Percentiles rank a stretch among this genome's conserved stretches.
Evolutionary conservation across 2,113 vertebrate species (phyloP).

Genomic region (Riparia riparia): DNA sequence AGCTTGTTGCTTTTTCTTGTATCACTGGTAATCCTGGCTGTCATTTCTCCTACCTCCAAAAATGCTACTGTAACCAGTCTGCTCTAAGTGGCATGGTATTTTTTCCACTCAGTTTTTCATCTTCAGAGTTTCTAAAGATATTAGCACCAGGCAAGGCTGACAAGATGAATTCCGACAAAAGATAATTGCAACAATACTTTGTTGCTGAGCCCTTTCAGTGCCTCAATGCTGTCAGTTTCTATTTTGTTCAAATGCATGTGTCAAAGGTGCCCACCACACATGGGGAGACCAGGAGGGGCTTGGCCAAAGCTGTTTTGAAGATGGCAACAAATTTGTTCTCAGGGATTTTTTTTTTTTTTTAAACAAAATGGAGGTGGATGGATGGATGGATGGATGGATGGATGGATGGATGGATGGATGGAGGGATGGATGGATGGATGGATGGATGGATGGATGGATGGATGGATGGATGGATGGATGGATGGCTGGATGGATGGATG

Average conservation of each 20-base stretch:
- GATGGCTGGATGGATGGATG: no score
- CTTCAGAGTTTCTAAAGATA: slow-evolving; percentile 48
- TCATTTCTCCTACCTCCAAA: not conserved
- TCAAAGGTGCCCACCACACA: not conserved
- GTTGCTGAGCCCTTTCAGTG: not conserved
- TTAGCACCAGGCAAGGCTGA: slow-evolving; percentile 23
- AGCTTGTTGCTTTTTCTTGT: not conserved
- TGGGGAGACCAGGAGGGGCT: not conserved
- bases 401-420: no score
- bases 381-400: no score
- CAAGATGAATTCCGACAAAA: slow-evolving; percentile 78
- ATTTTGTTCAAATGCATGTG: slow-evolving; percentile 59
- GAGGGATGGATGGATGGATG: not conserved
- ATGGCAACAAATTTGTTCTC: rapidly evolving
- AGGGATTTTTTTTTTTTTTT: not conserved
- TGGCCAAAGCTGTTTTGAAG: not conserved
- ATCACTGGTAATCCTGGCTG: not conserved
- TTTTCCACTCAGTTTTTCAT: not conserved
- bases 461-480: rapidly evolving
- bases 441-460: not conserved
- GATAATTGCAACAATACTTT: slow-evolving; percentile 71
- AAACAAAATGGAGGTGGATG: rapidly evolving
- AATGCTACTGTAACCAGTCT: not conserved
- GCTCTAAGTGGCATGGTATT: rapidly evolving
- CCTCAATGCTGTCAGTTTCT: slow-evolving; percentile 72